phyloP scores from a whole-genome alignment of 2,113 vertebrate genomes.

The Chauna torquata region DNA sequence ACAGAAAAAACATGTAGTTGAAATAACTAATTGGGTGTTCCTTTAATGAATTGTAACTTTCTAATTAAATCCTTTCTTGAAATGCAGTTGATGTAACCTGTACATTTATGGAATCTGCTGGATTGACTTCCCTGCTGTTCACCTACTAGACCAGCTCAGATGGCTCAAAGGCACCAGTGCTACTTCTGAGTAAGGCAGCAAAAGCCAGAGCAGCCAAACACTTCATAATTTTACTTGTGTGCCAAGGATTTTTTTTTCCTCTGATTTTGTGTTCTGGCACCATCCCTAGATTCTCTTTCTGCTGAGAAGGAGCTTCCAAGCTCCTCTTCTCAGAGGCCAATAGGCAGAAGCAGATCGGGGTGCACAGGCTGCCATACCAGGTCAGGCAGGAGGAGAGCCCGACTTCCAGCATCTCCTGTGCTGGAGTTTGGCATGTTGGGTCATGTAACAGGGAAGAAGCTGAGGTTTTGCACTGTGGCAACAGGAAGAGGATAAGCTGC shows the following conservation, averaged over 20 bases:
- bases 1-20: not conserved
- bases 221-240: not conserved
- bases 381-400: not conserved
- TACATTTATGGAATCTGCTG: not conserved
- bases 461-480: not conserved
- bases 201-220: not conserved
- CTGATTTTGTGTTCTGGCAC: not conserved
- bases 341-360: not conserved
- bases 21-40: constrained; percentile 29
- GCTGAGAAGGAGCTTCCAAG: not conserved
- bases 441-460: not conserved
- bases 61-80: constrained; percentile 46
- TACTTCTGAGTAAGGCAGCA: not conserved
- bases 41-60: constrained; percentile 44
- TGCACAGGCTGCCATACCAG: not conserved
- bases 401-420: not conserved
- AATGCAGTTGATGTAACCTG: not conserved
- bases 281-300: not conserved
- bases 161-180: not conserved
- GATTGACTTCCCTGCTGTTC: not conserved
- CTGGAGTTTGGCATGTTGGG: not conserved
- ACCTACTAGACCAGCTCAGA: not conserved
- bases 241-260: not conserved
- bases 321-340: not conserved
- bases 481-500: not conserved